Base-by-base conservation (phyloP, 2,797 vertebrate species). In the Sebastes minor region DNA sequence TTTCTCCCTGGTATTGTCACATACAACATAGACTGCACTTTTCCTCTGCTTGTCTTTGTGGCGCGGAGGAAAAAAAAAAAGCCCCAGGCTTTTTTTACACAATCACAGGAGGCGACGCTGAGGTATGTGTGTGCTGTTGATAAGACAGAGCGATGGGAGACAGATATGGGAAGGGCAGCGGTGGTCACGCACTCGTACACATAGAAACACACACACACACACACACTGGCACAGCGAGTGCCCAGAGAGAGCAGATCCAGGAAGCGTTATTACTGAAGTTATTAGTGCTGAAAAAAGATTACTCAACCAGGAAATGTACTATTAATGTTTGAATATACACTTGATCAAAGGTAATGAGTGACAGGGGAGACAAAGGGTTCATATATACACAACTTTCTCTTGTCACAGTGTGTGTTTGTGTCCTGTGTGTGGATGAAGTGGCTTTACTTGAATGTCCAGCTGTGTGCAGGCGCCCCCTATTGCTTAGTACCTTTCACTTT, bases 401-500 rank as follows among this genome's bases (percentile, higher is more conserved):
- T 76, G 70, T 70, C 56, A 59, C 20, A 33, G 32, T 67, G 32
- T 85, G 78, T 76, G 62, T 74, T 63, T 84, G 74, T 85, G 81
- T 77, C 32, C 46, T 85, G 80, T 84, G 74, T 81, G 73, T 63
- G 22, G 55, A 53, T 67, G 57, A 59, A 78, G 55, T 60, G 61
- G 62, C 68, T 57, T 85, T 71, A 65, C 71, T 81, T 88, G 69
- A 76, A 71, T 74, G 80, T 92, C 91, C 83, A 88, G 92, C 92
- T 95, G 95, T 95, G 89, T 91, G 59, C 91, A 96, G 92, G 95
- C 95, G 95, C 97, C 97, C 97, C 96, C 96, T 97, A 75, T 96
- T 89, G 96, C 91, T 91, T 78, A 57, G 52, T 89, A 52, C 84
- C 52, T 78, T 86, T 81, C 73, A 81, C 73, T 87, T 85, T 86